phyloP scores from a whole-genome alignment of 2,888 invertebrate genomes.

The Drosophila neotestacea region DNA sequence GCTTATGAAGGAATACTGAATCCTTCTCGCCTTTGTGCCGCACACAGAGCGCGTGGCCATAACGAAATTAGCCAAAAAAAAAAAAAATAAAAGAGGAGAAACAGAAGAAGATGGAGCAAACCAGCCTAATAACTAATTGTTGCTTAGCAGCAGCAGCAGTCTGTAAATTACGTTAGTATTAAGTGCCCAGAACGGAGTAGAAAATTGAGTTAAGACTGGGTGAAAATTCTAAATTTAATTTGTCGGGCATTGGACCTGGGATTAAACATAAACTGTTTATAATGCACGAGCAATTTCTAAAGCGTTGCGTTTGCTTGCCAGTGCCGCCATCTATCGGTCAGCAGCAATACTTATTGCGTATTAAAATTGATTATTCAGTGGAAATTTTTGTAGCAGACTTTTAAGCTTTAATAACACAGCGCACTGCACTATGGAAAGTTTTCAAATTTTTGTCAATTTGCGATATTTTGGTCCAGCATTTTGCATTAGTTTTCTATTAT shows the following conservation, averaged over 20 bases:
- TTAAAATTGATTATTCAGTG: neutral
- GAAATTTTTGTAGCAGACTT: conserved; percentile 41
- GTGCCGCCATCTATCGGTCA: conserved; percentile 24
- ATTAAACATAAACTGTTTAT: conserved; percentile 42
- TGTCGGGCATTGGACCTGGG: conserved; percentile 6
- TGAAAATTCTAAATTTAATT: conserved; percentile 63
- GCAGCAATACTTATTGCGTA: conserved; percentile 9
- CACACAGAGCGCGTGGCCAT: conserved; percentile 37
- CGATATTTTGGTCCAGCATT: no score
- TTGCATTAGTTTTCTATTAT: no score
- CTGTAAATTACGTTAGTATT: conserved; percentile 61
- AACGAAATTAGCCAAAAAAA: conserved; percentile 52
- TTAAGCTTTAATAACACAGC: conserved; percentile 24
- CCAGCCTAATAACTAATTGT: conserved; percentile 63
- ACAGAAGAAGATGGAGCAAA: neutral
- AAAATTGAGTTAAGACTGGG: conserved; percentile 59
- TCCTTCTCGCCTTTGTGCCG: conserved; percentile 28
- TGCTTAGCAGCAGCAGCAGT: conserved; percentile 41
- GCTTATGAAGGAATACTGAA: conserved; percentile 15
- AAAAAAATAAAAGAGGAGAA: neutral
- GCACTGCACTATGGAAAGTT: neutral
- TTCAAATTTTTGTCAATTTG: no score
- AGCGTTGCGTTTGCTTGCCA: conserved; percentile 27
- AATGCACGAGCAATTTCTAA: conserved; percentile 28
- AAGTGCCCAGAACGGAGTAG: conserved; percentile 45